A percentile compares a stretch with the other conserved stretches of the same genome.
Conservation (phyloP, 2,888 invertebrate species). For the Plemyria rubiginata region DNA sequence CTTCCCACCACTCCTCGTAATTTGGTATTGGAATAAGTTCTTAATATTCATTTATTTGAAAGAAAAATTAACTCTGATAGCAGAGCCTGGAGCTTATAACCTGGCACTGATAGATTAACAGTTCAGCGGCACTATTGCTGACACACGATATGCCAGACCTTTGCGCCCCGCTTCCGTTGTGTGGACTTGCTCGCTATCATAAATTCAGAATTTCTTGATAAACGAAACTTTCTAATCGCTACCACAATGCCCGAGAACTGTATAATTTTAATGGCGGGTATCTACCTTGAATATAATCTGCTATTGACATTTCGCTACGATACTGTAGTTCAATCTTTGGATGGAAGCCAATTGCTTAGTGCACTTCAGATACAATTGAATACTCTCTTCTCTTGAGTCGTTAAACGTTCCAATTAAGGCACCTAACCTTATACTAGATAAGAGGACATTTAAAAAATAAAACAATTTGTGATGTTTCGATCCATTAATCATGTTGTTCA, state of each 20-base stretch:
- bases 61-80: neutral
- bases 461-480: too few relatives aligned
- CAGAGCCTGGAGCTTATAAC: neutral
- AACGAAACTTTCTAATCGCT: neutral
- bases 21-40: neutral
- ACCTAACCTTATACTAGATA: neutral
- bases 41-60: neutral
- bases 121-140: neutral
- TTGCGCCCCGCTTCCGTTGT: neutral
- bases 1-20: neutral
- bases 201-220: neutral
- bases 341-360: constrained; percentile 54
- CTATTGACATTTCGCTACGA: constrained; percentile 70
- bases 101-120: neutral
- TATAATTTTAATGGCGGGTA: constrained; percentile 3
- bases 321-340: constrained; percentile 60
- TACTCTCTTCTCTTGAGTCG: constrained; percentile 15
- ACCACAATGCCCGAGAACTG: constrained; percentile 1
- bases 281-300: constrained; percentile 50
- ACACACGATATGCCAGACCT: neutral
- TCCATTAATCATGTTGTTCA: neutral
- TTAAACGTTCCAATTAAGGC: constrained; percentile 6
- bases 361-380: constrained; percentile 36
- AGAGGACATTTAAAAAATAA: neutral
- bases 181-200: neutral